Conservation (phyloP, 2,113 vertebrate genomes). For the Talpa occidentalis region DNA sequence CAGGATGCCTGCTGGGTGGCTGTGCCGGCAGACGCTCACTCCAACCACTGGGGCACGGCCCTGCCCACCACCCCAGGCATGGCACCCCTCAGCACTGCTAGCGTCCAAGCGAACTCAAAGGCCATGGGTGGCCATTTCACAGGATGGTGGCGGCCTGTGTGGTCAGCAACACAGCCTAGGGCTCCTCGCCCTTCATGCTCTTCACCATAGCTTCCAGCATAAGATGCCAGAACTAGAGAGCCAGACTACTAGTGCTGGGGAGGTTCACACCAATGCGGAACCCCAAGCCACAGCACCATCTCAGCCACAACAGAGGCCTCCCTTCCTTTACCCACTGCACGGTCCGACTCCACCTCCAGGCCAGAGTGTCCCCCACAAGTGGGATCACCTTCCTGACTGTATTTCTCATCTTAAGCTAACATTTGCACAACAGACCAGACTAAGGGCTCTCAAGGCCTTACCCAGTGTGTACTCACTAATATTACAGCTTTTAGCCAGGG, state of each 20-base stretch:
- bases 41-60: not conserved
- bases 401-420: not conserved
- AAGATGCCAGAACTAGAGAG: not conserved
- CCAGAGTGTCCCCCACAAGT: not conserved
- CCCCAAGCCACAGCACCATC: not conserved
- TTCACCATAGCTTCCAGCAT: not conserved
- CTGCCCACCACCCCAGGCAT: too few species aligned
- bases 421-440: not conserved
- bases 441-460: not conserved
- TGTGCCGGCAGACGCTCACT: not conserved
- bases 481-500: too few species aligned
- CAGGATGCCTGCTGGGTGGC: not conserved
- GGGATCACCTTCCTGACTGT: not conserved
- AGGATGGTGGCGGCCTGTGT: not conserved
- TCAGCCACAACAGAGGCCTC: not conserved
- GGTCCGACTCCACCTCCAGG: too few species aligned
- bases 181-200: not conserved
- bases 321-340: too few species aligned
- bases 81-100: not conserved
- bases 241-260: not conserved
- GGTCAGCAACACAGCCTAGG: not conserved
- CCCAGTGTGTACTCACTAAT: rapidly evolving
- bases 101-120: not conserved
- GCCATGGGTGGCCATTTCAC: not conserved
- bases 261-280: not conserved